A percentile compares a stretch with the other conserved stretches of the same genome.
Evolutionary conservation across 2,888 invertebrate species (phyloP).

Genomic region (Therioaphis trifolii): DNA sequence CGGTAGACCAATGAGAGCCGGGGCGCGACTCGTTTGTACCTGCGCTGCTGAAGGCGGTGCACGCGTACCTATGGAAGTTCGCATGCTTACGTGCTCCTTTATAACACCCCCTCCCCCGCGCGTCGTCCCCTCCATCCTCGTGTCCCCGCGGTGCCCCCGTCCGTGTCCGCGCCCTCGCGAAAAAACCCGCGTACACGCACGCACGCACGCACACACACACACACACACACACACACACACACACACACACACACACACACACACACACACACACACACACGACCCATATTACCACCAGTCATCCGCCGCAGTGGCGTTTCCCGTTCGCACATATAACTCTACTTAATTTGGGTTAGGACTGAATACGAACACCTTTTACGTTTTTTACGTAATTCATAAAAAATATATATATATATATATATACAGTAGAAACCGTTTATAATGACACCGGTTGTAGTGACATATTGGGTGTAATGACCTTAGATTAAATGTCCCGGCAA

Average conservation of each 20-base stretch:
- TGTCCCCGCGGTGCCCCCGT: not conserved
- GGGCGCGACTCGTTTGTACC: too few species aligned
- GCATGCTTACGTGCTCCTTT: conserved; percentile 57
- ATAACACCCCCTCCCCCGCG: not conserved
- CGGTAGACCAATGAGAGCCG: conserved; percentile 55
- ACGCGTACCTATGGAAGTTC: conserved; percentile 33
- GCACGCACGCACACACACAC: too few species aligned
- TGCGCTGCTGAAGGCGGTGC: not conserved
- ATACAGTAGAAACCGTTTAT: too few species aligned
- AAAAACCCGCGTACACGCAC: not conserved
- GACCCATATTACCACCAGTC: not conserved
- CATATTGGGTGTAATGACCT: too few species aligned
- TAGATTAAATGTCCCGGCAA: too few species aligned
- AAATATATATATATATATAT: too few species aligned
- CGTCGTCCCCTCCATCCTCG: not conserved
- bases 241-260: too few species aligned
- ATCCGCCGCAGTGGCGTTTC: not conserved
- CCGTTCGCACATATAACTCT: conserved; percentile 20
- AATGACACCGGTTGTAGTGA: too few species aligned
- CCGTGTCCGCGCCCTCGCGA: not conserved
- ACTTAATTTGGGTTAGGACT: conserved; percentile 52
- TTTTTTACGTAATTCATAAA: conserved; percentile 1
- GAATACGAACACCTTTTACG: conserved; percentile 18
- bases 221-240: too few species aligned
- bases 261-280: not conserved